phyloP scores from a whole-genome alignment of 2,113 vertebrate genomes.

The Setophaga coronata region DNA sequence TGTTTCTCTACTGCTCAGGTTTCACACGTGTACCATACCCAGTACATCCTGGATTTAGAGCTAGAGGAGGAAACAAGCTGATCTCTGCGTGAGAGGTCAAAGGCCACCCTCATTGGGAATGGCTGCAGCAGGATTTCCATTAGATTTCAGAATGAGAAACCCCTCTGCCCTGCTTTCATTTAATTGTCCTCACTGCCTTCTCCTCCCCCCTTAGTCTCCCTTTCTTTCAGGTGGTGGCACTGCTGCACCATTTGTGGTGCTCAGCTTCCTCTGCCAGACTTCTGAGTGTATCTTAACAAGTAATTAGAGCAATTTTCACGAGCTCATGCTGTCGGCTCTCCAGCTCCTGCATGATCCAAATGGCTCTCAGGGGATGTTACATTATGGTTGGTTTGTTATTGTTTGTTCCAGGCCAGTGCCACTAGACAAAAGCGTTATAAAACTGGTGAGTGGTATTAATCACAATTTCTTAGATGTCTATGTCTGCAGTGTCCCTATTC shows the following conservation, averaged over 20 bases:
- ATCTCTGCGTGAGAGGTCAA: neutral
- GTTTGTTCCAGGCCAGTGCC: slow-evolving; percentile 67
- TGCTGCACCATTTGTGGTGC: slow-evolving; percentile 51
- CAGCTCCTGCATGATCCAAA: slow-evolving; percentile 54
- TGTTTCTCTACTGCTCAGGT: neutral
- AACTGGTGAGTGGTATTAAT: slow-evolving; percentile 44
- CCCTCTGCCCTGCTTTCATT: neutral
- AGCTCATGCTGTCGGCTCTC: slow-evolving; percentile 22
- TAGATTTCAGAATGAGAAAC: neutral
- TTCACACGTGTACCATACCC: neutral
- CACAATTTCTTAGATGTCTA: slow-evolving; percentile 48
- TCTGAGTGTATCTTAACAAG: slow-evolving; percentile 13
- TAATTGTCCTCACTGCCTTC: neutral
- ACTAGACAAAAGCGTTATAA: slow-evolving; percentile 58
- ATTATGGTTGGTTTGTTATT: slow-evolving; percentile 66
- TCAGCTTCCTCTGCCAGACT: neutral
- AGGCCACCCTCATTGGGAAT: neutral
- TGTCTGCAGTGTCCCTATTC: neutral
- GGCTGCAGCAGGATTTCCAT: neutral
- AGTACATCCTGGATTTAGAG: neutral
- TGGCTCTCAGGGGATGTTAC: slow-evolving; percentile 58
- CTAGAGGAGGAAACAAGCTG: neutral
- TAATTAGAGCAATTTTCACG: slow-evolving; percentile 57
- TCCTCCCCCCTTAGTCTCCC: neutral
- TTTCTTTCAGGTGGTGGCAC: slow-evolving; percentile 64